These are phyloP conservation scores for Colaptes auratus DNA, from an alignment of 2,113 vertebrate species.

Conservation along the genomic window DNA sequence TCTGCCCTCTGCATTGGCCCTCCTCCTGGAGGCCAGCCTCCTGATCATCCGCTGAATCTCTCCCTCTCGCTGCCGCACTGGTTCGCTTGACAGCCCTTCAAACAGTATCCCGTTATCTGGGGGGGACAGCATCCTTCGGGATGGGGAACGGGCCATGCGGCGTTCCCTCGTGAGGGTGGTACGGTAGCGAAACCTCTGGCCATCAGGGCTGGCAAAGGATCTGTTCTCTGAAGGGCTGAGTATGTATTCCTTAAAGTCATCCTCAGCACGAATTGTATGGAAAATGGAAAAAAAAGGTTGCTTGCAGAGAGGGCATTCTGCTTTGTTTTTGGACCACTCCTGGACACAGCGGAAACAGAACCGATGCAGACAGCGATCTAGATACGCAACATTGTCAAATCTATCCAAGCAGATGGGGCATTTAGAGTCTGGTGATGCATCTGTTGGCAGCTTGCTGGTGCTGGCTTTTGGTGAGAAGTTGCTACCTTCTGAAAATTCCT, in stretches of 20 bases:
- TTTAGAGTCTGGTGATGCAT: slow-evolving; percentile 93
- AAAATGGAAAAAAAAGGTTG: slow-evolving; percentile 94
- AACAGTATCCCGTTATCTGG: slow-evolving; percentile 87
- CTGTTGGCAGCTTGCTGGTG: slow-evolving; percentile 78
- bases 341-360: slow-evolving; percentile 96
- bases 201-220: slow-evolving; percentile 84
- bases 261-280: slow-evolving; percentile 90
- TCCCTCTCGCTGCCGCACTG: slow-evolving; percentile 65
- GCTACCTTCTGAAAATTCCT: slow-evolving; percentile 79
- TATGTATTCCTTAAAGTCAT: slow-evolving; percentile 90
- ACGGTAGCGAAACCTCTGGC: slow-evolving; percentile 87
- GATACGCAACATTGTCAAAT: slow-evolving; percentile 91
- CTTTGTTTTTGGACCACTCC: slow-evolving; percentile 98
- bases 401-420: slow-evolving; percentile 96
- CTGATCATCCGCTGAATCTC: slow-evolving; percentile 83
- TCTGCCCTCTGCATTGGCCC: slow-evolving; percentile 80
- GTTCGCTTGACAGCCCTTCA: slow-evolving; percentile 72
- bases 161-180: slow-evolving; percentile 85
- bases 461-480: slow-evolving; percentile 73
- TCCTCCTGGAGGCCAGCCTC: slow-evolving; percentile 80
- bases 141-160: slow-evolving; percentile 25
- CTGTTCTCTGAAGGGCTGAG: slow-evolving; percentile 78
- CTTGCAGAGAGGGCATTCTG: slow-evolving; percentile 95
- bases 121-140: slow-evolving; percentile 76
- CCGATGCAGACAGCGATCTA: slow-evolving; percentile 91